Evolutionary conservation across 2,888 invertebrate genomes (phyloP), one percentile per base, ranked within the genome.

Genomic region (Calliphora vomitoria): DNA sequence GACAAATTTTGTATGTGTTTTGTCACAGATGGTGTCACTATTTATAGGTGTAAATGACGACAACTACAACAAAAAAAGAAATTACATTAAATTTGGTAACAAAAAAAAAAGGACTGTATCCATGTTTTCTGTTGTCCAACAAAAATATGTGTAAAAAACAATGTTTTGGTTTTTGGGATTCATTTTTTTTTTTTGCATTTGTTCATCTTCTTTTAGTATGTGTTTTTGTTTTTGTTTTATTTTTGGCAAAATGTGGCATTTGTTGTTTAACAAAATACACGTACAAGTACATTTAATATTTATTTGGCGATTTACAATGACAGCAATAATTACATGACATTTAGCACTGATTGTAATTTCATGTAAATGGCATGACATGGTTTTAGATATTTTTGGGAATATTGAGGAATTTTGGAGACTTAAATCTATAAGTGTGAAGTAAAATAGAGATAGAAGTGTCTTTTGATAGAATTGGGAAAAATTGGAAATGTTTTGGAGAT

Each of bases 1-100:
- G 88, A 88, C 89, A 88, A 89, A 84, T 88, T 89, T 88, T 82
- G 88, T 82, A 83, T 88, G 86, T 88, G 86, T 86, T 88, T 84
- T 84, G 80, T 80, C 86, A 81, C 89, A 89, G 86, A 88, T 89
- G 87, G 88, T 85, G 82, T 87, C 87, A 86, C 87, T 86, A 88
- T 89, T 89, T 88, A 89, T 89, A 88, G 89, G 86, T 89, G 84
- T 87, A 79, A 85, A 87, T 83, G 76, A 83, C 71, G 35, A 75
- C 86, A 80, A 50, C 8, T 55, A 58, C 58, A 74, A 74, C 72
- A 75, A 69, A 69, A 68, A 68, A 84, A 35, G 5, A 85, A 82
- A 35, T 71, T 80, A 81, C 76, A 78, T 78, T 68, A 58, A 82
- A 75, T 47, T 72, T 66, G 72, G 75, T 83, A 31, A 81, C 47